Base-by-base conservation (phyloP, 2,797 vertebrate genomes). In the Anas capensis region DNA sequence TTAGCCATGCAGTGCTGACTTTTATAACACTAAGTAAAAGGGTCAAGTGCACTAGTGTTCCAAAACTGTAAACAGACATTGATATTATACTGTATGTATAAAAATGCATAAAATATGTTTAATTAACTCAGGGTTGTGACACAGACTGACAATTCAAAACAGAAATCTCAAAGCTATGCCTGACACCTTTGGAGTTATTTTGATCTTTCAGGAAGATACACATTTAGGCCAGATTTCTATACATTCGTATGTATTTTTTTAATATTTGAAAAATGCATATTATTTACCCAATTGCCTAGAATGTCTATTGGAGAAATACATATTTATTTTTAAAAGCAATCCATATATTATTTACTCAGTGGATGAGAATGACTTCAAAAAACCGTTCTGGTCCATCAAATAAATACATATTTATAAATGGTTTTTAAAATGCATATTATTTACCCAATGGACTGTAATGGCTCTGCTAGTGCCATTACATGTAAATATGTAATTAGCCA, bases 331-430 rank as follows among this genome's bases (percentile, higher is more conserved):
- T 96, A 95, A 97, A 95, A 95, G 88, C 78, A 94, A 97, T 94
- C 93, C 90, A 95, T 95, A 96, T 93, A 97, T 97, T 97, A 97
- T 95, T 97, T 96, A 96, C 95, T 96, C 82, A 91, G 96, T 93
- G 82, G 90, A 95, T 95, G 88, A 96, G 92, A 97, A 96, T 82
- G 82, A 92, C 82, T 97, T 95, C 66, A 93, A 96, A 97, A 96
- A 91, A 53, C n/a, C 5, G 80, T 94, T 97, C 96, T 94, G 96
- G 89, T 95, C 95, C 82, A 91, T 88, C 93, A 97, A 97, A 95
- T 96, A 97, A 97, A 97, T 97, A 97, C 94, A 97, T 97, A 97
- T 96, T 97, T 97, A 97, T 94, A 95, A 93, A 96, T 91, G 88
- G 71, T 68, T 97, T 96, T 95, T 95, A 94, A 97, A 97, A 97